Base-by-base conservation (phyloP, 92 coral and sea anemone species). In the Chrysogorgia sp. region DNA sequence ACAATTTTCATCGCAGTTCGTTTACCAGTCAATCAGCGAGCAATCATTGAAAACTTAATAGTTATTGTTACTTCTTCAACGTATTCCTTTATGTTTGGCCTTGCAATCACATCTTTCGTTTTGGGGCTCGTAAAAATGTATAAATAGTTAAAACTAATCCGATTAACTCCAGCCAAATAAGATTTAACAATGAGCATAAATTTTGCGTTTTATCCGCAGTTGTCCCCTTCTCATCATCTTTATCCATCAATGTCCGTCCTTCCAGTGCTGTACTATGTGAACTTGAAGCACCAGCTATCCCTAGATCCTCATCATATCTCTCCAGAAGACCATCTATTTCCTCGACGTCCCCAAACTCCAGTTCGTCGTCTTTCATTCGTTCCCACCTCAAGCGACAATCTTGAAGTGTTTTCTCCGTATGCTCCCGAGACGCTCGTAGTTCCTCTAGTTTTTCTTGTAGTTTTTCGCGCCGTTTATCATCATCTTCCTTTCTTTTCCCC, bases 361-460 rank as follows among this genome's bases (percentile, higher is more conserved):
- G 40, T 12, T 68, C 75, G 15, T 68, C 75, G 29, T 68, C 75
- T 29, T 29, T 68, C 75, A 68, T 68, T 20, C 75, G 75, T 9
- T 68, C 75, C 75, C 56, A 68, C n/a, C 75, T 68, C 75, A 68
- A 19, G 34, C 75, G 75, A 49, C 75, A 68, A 29, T 68, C 75
- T 10, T 32, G 19, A 10, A 68, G 75, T 32, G 75, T 43, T 21
- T 68, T 48, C 58, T 68, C 75, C 22, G 75, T 45, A 20, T 10
- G 1, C 14, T 68, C 75, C 17, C 75, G 49, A 19, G 75, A 68
- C 25, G 20, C 57, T 12, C 75, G 75, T 40, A 68, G 23, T 43
- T 68, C 58, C 25, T 68, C 75, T 10, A 68, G 40, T 28, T 68
- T 68, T 10, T 41, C 22, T 32, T 34, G 21, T 13, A 68, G 20